These are phyloP conservation scores for Phallusia fumigata DNA, from an alignment of 23 tunicate genomes.

Conservation along the genomic window DNA sequence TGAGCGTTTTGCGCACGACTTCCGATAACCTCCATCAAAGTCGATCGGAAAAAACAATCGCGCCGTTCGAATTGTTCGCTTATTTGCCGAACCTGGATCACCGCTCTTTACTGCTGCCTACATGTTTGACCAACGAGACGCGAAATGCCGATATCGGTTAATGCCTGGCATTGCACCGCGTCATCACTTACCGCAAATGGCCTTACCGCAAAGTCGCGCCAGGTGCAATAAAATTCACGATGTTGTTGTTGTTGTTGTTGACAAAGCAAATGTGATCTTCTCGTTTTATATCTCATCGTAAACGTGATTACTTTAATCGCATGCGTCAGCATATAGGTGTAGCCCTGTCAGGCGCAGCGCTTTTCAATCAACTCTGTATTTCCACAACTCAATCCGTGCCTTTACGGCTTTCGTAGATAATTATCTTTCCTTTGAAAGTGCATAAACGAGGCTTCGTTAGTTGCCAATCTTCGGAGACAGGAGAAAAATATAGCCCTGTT, in stretches of 20 bases:
- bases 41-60: too few relatives aligned
- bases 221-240: background rate
- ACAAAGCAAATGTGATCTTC: background rate
- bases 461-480: background rate
- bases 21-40: too few relatives aligned
- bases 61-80: background rate
- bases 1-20: too few relatives aligned
- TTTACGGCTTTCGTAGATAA: background rate
- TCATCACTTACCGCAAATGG: background rate
- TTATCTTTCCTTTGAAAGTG: background rate
- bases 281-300: too few relatives aligned
- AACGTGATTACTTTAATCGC: too few relatives aligned
- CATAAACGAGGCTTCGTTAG: background rate
- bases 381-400: background rate
- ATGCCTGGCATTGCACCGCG: background rate
- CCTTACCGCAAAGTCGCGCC: background rate
- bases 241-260: background rate
- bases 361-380: conserved; percentile 4
- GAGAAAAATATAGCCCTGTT: background rate
- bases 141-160: background rate
- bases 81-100: background rate
- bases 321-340: background rate
- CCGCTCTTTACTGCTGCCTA: background rate
- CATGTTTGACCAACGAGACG: background rate
- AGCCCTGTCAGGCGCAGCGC: background rate